Evolutionary conservation across 1,140 invertebrate genomes (phyloP), one percentile per base, ranked within the genome.

Genomic region (Drosophila baimaii): DNA sequence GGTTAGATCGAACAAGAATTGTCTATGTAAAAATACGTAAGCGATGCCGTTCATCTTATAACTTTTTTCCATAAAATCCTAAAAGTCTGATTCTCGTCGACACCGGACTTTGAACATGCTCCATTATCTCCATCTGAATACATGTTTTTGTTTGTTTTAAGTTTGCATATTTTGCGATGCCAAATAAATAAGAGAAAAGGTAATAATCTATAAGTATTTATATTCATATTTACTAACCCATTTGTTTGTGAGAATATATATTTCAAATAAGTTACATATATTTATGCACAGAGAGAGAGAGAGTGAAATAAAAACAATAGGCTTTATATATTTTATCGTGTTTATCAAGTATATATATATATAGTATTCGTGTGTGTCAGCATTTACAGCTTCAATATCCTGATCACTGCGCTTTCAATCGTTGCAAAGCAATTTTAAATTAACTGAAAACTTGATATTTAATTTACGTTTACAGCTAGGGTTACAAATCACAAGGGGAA

Each of bases 61-160:
- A 86, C 43, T 90, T 90, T 33, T 92, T 92, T 19, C 91, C 91
- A 58, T 92, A 92, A 84, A 92, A 91, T 69, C 91, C 91, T 91
- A 92, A 91, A 61, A 92, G 91, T 62, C 82, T 81, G 70, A 92
- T 90, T 75, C 91, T 84, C 62, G 91, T 92, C 57, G 91, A 92
- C 43, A 92, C 91, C 39, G 91, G 91, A 90, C 91, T 92, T 82
- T 92, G 91, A 75, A 92, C 84, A 73, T 91, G 83, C 71, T 92
- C 91, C 91, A 92, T 74, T 70, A 92, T 92, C 81, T 92, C 91
- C 91, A 92, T 90, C 91, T 92, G 76, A 69, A 75, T 43, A 57
- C 47, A 69, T 64, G 25, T 46, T 66, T 74, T 54, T 39, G 57
- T 58, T 54, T 54, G 47, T 57, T 54, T 68, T 58, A 57, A 56